A percentile compares a stretch with the other conserved stretches of the same genome.
Conservation (phyloP, 2,888 invertebrate species). For the Plagiodera versicolora region DNA sequence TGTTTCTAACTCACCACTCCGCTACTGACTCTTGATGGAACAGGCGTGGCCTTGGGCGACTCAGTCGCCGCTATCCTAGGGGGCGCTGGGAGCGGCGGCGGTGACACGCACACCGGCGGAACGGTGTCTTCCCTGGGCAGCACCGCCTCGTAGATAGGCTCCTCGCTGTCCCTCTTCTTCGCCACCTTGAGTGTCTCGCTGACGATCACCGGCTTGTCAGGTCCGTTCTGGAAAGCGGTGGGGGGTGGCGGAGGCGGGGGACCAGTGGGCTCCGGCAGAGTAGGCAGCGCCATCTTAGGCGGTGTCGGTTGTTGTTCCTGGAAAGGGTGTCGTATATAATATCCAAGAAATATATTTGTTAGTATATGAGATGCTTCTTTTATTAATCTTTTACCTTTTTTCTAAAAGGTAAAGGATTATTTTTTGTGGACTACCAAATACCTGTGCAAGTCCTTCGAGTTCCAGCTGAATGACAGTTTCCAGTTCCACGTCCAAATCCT, state of each 20-base stretch:
- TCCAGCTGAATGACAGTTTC: constrained; percentile 68
- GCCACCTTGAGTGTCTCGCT: constrained; percentile 29
- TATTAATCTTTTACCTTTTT: too few relatives aligned
- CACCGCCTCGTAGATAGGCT: constrained; percentile 86
- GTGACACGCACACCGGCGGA: constrained; percentile 46
- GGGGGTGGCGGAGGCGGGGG: constrained; percentile 60
- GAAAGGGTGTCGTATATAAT: too few relatives aligned
- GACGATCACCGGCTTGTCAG: constrained; percentile 27
- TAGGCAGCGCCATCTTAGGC: constrained; percentile 62
- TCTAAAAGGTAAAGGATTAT: too few relatives aligned
- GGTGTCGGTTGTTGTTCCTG: constrained; percentile 52
- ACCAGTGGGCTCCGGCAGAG: constrained; percentile 76
- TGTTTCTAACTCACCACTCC: constrained; percentile 56
- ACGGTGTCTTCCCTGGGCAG: constrained; percentile 66
- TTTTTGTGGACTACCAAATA: neutral
- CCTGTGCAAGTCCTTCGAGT: constrained; percentile 55
- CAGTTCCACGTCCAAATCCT: constrained; percentile 78
- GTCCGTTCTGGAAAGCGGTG: constrained; percentile 51
- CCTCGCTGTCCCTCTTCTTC: constrained; percentile 52
- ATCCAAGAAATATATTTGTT: too few relatives aligned
- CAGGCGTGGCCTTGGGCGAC: constrained; percentile 58
- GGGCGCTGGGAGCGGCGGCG: constrained; percentile 57
- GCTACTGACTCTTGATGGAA: constrained; percentile 57
- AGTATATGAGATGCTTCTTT: too few relatives aligned
- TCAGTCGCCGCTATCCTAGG: constrained; percentile 53